Conservation (phyloP, 2,888 invertebrate species). For the Eustalomyia histrio region DNA sequence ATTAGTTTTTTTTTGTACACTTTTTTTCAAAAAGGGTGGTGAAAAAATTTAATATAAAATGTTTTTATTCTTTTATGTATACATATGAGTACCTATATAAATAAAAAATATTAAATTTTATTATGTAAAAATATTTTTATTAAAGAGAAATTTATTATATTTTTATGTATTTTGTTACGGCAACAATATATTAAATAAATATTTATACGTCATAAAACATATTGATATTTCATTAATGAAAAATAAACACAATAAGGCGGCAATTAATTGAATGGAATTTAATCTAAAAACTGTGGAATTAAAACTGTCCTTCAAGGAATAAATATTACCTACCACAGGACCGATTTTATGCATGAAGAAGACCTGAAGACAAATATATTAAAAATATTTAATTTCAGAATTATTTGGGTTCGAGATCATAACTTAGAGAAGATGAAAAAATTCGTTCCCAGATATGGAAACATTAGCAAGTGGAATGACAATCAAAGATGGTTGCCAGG, state of each 20-base stretch:
- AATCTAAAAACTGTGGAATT: too few species aligned
- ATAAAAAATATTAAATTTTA: not conserved
- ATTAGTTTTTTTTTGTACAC: slow-evolving; percentile 28
- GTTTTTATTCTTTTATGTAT: not conserved
- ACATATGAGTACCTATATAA: not conserved
- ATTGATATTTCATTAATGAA: slow-evolving; percentile 43
- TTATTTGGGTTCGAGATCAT: too few species aligned
- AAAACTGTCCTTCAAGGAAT: too few species aligned
- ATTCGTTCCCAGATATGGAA: too few species aligned
- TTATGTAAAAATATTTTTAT: not conserved
- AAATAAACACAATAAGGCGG: not conserved
- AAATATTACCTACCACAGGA: too few species aligned
- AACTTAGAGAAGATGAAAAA: too few species aligned
- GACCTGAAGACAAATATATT: too few species aligned
- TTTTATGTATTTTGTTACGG: not conserved
- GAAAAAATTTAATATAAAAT: not conserved
- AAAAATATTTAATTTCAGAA: too few species aligned
- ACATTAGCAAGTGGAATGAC: too few species aligned
- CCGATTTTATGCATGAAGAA: too few species aligned
- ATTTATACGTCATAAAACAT: slow-evolving; percentile 14
- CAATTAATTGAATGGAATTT: too few species aligned
- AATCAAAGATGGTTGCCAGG: too few species aligned
- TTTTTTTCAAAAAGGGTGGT: not conserved
- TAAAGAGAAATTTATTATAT: not conserved
- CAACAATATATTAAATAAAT: not conserved